phyloP scores from a whole-genome alignment of 2,113 vertebrate species.

The Marmota flaviventris region DNA sequence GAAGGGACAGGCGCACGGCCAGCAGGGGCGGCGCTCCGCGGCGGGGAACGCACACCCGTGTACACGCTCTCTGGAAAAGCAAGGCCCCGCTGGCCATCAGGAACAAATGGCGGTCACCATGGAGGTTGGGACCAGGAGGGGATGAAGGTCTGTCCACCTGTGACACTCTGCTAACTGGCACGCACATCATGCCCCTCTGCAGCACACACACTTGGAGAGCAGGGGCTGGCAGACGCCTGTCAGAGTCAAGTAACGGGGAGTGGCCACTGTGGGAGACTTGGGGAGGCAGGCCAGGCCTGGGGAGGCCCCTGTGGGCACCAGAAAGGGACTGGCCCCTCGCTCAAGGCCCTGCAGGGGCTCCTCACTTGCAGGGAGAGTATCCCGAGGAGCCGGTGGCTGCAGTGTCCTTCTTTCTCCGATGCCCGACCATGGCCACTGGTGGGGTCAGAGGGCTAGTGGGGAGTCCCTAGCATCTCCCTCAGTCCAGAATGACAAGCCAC shows the following conservation, averaged over 20 bases:
- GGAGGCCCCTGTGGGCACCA: background rate
- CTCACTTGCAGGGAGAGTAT: background rate
- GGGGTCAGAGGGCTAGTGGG: background rate
- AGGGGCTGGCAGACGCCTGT: too few species aligned
- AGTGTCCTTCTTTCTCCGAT: constrained; percentile 32
- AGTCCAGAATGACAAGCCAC: background rate
- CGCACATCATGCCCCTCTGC: too few species aligned
- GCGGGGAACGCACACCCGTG: background rate
- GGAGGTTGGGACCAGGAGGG: background rate
- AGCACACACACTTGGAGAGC: too few species aligned
- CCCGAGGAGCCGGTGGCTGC: background rate
- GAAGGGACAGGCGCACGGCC: too few species aligned
- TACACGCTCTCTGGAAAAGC: background rate
- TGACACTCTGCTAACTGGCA: background rate
- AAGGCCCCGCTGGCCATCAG: background rate
- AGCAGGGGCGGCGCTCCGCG: background rate
- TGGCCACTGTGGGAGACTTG: too few species aligned
- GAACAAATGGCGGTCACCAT: too few species aligned
- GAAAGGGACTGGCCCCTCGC: too few species aligned
- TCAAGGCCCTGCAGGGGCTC: background rate
- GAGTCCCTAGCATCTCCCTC: background rate
- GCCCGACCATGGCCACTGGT: rapidly evolving
- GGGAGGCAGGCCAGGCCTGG: too few species aligned
- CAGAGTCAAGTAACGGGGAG: too few species aligned
- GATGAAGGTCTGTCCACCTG: background rate